These are phyloP conservation scores for Lophura swinhoii DNA, from an alignment of 2,797 vertebrate species.

Conservation along the genomic window DNA sequence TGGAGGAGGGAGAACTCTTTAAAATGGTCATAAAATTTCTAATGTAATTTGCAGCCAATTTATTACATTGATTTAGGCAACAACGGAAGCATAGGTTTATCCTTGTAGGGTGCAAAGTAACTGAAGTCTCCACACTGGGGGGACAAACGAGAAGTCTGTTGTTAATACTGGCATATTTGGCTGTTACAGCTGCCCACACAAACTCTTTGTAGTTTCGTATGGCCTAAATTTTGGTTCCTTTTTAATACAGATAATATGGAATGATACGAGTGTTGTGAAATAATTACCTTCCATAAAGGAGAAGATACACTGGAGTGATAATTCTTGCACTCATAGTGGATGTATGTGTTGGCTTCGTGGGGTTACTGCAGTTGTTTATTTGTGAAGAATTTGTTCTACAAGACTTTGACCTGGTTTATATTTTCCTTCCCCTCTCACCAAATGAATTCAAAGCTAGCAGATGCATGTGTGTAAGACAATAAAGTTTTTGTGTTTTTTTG, in stretches of 20 bases:
- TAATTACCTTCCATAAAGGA: background rate
- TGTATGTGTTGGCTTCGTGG: background rate
- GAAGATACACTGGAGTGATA: background rate
- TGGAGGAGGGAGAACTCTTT: background rate
- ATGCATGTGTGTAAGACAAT: background rate
- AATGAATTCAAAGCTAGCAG: background rate
- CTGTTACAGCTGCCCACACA: background rate
- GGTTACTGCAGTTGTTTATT: background rate
- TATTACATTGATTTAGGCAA: background rate
- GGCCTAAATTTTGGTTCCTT: background rate
- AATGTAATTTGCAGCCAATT: conserved; percentile 15
- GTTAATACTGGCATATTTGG: background rate
- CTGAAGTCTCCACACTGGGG: background rate
- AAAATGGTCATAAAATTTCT: conserved; percentile 3
- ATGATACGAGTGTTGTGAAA: background rate
- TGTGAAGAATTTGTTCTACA: background rate
- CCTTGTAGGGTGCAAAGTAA: background rate
- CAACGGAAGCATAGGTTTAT: background rate
- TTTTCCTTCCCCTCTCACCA: background rate
- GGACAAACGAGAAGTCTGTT: background rate
- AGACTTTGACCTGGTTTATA: background rate
- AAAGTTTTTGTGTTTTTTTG: background rate
- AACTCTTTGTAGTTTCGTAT: background rate
- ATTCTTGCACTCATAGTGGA: background rate
- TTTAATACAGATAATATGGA: background rate